Evolutionary conservation across 1,140 invertebrate species (phyloP).

Genomic region (Acyrthosiphon pisum): DNA sequence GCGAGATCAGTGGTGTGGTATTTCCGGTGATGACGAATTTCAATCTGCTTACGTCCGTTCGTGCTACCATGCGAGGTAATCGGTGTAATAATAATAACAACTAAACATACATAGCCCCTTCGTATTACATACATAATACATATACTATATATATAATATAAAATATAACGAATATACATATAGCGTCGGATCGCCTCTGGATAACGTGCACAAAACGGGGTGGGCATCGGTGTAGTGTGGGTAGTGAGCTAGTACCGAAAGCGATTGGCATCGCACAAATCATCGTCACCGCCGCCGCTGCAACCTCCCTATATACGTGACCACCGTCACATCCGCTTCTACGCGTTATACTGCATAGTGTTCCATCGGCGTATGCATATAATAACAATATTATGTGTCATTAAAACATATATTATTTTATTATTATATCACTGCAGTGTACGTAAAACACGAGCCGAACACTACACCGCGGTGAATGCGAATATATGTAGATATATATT

Average conservation of each 20-base stretch:
- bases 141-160: background rate
- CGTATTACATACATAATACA: background rate
- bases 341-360: background rate
- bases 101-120: background rate
- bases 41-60: background rate
- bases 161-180: background rate
- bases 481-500: background rate
- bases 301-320: background rate
- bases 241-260: background rate
- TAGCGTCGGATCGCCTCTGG: background rate
- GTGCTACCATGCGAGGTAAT: background rate
- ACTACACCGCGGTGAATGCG: background rate
- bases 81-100: background rate
- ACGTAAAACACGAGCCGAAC: background rate
- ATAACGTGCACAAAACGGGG: background rate
- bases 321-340: background rate
- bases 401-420: background rate
- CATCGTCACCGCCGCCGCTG: background rate
- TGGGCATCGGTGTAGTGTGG: too few relatives aligned
- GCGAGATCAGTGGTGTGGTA: background rate
- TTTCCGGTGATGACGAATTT: background rate
- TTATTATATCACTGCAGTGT: background rate
- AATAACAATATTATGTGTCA: background rate
- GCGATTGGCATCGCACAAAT: slow-evolving; percentile 22
- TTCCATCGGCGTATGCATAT: background rate